Base-by-base conservation (phyloP, 2,888 invertebrate genomes). In the Cephonodes hylas region DNA sequence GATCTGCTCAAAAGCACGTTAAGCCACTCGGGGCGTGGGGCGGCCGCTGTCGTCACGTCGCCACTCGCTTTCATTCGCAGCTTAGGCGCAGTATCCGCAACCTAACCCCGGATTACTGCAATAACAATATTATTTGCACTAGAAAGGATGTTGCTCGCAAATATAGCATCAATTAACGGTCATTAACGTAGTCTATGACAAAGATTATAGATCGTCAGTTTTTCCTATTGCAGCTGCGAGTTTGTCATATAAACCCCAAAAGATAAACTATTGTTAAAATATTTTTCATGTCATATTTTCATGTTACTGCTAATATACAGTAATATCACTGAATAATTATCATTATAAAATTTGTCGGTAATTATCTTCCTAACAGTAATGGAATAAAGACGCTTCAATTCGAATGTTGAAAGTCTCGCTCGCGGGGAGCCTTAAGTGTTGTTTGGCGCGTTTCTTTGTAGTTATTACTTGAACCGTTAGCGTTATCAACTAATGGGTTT, bases 1-100 rank as follows among this genome's bases (percentile, higher is more conserved):
- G 48, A 18, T 48, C 18, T 48, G 48, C 7, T 48, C 27, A 48
- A 48, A 48, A 48, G 48, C 48, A 48, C 27, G 48, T 48, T 48
- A 48, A 48, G 48, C 48, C 15, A 48, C 48, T 48, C 25, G 7
- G 15, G 23, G 13, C 25, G 48, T 48, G 15, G 20, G 20, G 38
- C 44, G 15, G 48, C 15, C 15, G 48, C 15, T 48, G 27, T 27
- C 48, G 15, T 48, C 15, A n/a, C 23, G 23, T 48, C n/a, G 15
- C 6, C 46, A 42, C 42, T 7, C 46, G 38, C 38, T 38, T 38
- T 48, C 48, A 27, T 48, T 48, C 15, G 8, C 48, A 25, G 27
- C 48, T 48, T 48, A 27, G 48, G 25, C 18, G 7, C 15, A 25
- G 25, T 48, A 48, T 48, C 15, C 38, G 38, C 25, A 13, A 27